A percentile compares a stretch with the other conserved stretches of the same genome.
Evolutionary conservation across 2,797 vertebrate genomes (phyloP).

Genomic region (Yasuhikotakia modesta): DNA sequence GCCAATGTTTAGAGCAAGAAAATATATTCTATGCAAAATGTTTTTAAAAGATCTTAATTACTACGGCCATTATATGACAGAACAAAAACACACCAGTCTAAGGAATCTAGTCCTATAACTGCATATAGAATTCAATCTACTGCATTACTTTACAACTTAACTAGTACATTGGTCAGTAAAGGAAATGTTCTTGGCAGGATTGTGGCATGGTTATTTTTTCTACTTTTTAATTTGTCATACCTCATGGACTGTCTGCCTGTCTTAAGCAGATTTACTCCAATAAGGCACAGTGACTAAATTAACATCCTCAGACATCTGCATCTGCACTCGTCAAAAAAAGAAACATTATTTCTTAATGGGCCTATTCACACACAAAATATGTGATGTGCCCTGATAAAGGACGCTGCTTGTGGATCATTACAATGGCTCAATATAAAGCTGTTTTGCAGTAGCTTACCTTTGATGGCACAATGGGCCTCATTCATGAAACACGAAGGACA

Average conservation of each 20-base stretch:
- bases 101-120: slow-evolving; percentile 13
- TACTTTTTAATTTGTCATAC: slow-evolving; percentile 50
- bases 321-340: slow-evolving; percentile 57
- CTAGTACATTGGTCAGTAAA: slow-evolving; percentile 10
- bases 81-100: slow-evolving; percentile 6
- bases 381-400: slow-evolving; percentile 63
- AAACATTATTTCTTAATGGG: slow-evolving; percentile 18
- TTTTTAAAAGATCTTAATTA: slow-evolving; percentile 27
- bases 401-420: slow-evolving; percentile 60
- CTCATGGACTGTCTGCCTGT: slow-evolving; percentile 51
- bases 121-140: slow-evolving; percentile 7
- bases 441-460: slow-evolving; percentile 64
- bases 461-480: slow-evolving; percentile 57
- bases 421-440: slow-evolving; percentile 63
- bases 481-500: neutral
- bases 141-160: slow-evolving; percentile 25
- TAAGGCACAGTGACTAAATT: slow-evolving; percentile 83
- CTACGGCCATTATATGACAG: slow-evolving; percentile 6
- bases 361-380: slow-evolving; percentile 39
- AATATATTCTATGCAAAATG: slow-evolving; percentile 48
- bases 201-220: slow-evolving; percentile 34
- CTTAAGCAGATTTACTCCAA: slow-evolving; percentile 67
- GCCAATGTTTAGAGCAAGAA: slow-evolving; percentile 63
- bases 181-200: slow-evolving; percentile 35
- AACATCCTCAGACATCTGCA: slow-evolving; percentile 48